Conservation (phyloP, 2,888 invertebrate genomes). For the Tipula vernalis region DNA sequence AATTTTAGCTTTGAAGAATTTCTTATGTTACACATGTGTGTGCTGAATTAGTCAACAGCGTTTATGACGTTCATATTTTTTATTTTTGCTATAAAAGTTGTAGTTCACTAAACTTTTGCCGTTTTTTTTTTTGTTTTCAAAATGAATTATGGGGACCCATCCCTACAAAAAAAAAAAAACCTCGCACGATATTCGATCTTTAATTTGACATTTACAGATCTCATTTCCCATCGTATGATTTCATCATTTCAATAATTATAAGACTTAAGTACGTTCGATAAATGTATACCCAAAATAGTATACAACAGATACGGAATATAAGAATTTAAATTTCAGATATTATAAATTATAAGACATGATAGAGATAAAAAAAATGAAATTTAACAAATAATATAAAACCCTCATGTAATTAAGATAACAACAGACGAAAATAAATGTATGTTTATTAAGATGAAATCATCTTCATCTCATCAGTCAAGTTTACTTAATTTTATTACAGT, state of each 20-base stretch:
- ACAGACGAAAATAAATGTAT: not conserved
- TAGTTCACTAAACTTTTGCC: not conserved
- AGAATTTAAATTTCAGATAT: not conserved
- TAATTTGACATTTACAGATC: not conserved
- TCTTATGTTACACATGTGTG: not conserved
- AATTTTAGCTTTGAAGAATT: not conserved
- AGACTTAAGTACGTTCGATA: not conserved
- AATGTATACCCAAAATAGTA: not conserved
- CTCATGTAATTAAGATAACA: conserved; percentile 1
- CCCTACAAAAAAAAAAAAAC: not conserved
- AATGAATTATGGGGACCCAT: not conserved
- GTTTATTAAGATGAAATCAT: not conserved
- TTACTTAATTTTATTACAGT: not conserved
- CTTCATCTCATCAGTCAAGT: not conserved
- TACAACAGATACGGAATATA: not conserved
- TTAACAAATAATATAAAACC: not conserved
- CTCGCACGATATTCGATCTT: not conserved
- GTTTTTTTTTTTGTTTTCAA: too few relatives aligned
- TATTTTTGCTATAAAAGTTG: not conserved
- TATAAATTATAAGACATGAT: not conserved
- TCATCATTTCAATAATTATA: not conserved
- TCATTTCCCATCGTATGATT: not conserved
- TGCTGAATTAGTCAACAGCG: not conserved
- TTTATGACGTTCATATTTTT: not conserved
- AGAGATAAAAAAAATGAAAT: not conserved